Conservation (phyloP, 2,888 invertebrate genomes). For the Platycheirus rosarum region DNA sequence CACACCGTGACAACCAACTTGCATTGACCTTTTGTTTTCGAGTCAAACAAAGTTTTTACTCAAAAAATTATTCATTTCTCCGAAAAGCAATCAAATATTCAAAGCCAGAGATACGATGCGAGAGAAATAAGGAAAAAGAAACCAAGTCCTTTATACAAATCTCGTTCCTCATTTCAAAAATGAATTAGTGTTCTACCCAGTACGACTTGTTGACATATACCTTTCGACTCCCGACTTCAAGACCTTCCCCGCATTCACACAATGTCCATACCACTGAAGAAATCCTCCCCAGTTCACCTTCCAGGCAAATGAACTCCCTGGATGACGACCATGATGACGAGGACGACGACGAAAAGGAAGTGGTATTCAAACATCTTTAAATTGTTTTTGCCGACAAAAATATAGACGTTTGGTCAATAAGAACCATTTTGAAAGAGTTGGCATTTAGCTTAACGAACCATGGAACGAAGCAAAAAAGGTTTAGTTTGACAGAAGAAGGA, state of each 20-base stretch:
- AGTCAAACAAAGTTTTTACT: conserved; percentile 33
- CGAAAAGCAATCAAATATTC: conserved; percentile 63
- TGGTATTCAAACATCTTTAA: conserved; percentile 56
- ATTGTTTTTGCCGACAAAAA: conserved; percentile 59
- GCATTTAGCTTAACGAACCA: conserved; percentile 27
- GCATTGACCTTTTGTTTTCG: conserved; percentile 44
- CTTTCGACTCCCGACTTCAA: conserved; percentile 50
- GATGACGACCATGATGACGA: conserved; percentile 7
- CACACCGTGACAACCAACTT: conserved; percentile 30
- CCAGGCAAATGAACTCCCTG: conserved; percentile 43
- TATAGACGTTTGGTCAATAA: conserved; percentile 53
- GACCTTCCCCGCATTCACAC: conserved; percentile 3
- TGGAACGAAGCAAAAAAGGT: conserved; percentile 3
- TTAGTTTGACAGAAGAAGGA: conserved; percentile 14
- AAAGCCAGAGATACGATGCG: conserved; percentile 54
- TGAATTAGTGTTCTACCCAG: conserved; percentile 57
- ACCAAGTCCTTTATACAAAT: conserved; percentile 35
- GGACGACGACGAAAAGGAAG: conserved; percentile 25
- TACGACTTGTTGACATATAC: conserved; percentile 59
- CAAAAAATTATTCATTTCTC: conserved; percentile 17
- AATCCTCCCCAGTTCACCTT: background rate
- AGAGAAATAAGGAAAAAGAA: background rate
- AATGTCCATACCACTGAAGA: background rate
- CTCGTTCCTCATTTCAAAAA: conserved; percentile 59
- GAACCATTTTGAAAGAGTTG: conserved; percentile 29